Conservation (phyloP, 2,113 vertebrate species). For the Hypocryptadius cinnamomeus region DNA sequence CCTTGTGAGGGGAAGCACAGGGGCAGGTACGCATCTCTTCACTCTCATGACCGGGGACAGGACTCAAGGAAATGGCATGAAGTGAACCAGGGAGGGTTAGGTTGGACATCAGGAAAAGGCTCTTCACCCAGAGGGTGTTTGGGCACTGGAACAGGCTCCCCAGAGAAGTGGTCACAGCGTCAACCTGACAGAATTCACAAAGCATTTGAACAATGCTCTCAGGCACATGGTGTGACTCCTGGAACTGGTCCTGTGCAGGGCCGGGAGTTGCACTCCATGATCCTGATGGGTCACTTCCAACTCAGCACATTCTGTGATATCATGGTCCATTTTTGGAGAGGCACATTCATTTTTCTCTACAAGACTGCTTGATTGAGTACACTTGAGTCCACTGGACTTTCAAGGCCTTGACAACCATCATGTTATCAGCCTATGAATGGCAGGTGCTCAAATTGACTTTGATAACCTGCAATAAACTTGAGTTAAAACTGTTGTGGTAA, state of each 20-base stretch:
- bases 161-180: background rate
- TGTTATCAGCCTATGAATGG: background rate
- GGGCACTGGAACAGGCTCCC: background rate
- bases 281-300: background rate
- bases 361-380: background rate
- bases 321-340: background rate
- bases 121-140: background rate
- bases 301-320: background rate
- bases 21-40: background rate
- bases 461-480: background rate
- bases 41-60: background rate
- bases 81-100: background rate
- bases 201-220: background rate
- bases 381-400: background rate
- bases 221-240: background rate
- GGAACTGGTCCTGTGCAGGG: background rate
- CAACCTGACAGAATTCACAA: fast-evolving
- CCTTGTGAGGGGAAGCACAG: background rate
- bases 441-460: background rate
- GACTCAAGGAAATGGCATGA: background rate
- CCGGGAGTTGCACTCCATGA: background rate
- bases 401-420: background rate
- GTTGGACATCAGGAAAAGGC: background rate
- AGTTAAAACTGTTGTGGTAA: background rate
- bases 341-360: fast-evolving